These are phyloP conservation scores for Tetragonisca angustula DNA, from an alignment of 2,888 invertebrate genomes.

Conservation along the genomic window DNA sequence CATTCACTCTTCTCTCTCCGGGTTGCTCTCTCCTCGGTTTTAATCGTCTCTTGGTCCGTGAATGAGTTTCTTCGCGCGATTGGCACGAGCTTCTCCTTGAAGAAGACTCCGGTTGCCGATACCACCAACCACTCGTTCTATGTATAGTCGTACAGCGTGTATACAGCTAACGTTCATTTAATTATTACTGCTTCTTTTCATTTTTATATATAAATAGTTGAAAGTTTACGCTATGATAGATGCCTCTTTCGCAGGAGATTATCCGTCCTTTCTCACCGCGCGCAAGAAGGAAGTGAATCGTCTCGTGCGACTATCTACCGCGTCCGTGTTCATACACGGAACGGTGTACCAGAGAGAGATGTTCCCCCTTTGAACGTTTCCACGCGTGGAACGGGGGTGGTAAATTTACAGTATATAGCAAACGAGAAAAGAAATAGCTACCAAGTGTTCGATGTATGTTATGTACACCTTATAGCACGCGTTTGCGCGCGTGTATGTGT, in stretches of 20 bases:
- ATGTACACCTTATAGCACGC: constrained; percentile 39
- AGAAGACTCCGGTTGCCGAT: constrained; percentile 37
- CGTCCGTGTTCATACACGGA: constrained; percentile 9
- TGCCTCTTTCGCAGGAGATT: constrained; percentile 38
- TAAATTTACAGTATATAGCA: constrained; percentile 26
- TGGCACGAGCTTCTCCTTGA: constrained; percentile 25
- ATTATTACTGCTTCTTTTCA: not conserved
- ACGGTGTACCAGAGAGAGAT: not conserved
- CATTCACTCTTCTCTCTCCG: not conserved
- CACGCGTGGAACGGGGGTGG: not conserved
- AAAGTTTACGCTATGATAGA: constrained; percentile 38
- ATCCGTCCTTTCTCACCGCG: not conserved
- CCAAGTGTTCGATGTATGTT: constrained; percentile 44
- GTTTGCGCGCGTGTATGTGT: too few species aligned
- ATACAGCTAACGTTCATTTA: constrained; percentile 40
- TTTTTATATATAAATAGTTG: constrained; percentile 49
- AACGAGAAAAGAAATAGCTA: constrained; percentile 33
- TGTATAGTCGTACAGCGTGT: constrained; percentile 28
- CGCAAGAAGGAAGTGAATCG: constrained; percentile 44
- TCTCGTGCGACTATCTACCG: constrained; percentile 23
- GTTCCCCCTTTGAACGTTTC: constrained; percentile 12
- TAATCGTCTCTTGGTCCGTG: constrained; percentile 69
- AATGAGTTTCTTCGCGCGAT: constrained; percentile 64
- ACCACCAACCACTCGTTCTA: constrained; percentile 17
- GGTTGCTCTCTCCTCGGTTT: not conserved